Conservation (phyloP, 2,888 invertebrate species). For the Atethmia centrago region DNA sequence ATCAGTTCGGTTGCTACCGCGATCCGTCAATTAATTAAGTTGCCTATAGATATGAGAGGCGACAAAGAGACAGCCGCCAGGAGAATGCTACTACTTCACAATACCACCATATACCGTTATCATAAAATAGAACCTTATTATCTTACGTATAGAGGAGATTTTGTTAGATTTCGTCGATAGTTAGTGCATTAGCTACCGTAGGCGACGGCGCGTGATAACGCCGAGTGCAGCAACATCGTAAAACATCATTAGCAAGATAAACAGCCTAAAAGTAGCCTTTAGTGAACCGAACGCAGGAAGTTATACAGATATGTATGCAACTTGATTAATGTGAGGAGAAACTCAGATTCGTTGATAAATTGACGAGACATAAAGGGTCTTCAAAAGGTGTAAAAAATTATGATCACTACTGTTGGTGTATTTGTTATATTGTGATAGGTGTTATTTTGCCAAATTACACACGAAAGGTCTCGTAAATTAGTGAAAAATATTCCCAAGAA, state of each 20-base stretch:
- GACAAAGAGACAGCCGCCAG: conserved; percentile 81
- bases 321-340: conserved; percentile 73
- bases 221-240: conserved; percentile 83
- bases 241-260: conserved; percentile 90
- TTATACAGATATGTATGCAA: conserved; percentile 73
- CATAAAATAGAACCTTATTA: conserved; percentile 70
- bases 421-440: conserved; percentile 31
- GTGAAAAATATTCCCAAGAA: conserved; percentile 57
- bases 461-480: conserved; percentile 65
- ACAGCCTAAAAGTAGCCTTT: conserved; percentile 83
- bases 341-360: conserved; percentile 49
- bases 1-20: conserved; percentile 81
- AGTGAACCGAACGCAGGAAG: conserved; percentile 81
- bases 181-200: conserved; percentile 84
- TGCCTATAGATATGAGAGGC: conserved; percentile 83
- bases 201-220: conserved; percentile 85
- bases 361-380: conserved; percentile 41
- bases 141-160: conserved; percentile 66
- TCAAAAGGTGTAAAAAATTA: conserved; percentile 42
- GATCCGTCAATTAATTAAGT: conserved; percentile 88
- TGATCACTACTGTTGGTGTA: conserved; percentile 27
- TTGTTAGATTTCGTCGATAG: conserved; percentile 62
- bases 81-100: conserved; percentile 73
- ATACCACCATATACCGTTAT: conserved; percentile 47
- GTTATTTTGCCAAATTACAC: conserved; percentile 69